These are phyloP conservation scores for Venustaconcha ellipsiformis DNA, from an alignment of 1,140 invertebrate species.

Conservation along the genomic window DNA sequence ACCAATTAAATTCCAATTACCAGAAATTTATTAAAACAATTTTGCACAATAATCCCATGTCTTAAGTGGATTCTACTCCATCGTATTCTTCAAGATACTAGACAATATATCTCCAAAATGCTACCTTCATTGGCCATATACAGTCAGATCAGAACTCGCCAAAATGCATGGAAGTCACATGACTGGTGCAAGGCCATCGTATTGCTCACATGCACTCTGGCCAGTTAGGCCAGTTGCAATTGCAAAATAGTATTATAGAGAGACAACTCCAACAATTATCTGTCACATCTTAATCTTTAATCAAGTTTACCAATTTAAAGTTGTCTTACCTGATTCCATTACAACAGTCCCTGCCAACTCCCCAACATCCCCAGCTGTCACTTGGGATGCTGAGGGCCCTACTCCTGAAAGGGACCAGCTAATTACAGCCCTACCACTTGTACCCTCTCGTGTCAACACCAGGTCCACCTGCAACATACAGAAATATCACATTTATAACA, in stretches of 20 bases:
- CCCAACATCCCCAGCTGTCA: constrained; percentile 47
- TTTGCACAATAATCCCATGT: too few relatives aligned
- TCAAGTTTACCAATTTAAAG: too few relatives aligned
- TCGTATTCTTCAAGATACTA: too few relatives aligned
- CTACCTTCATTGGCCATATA: too few relatives aligned
- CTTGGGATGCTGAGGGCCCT: constrained; percentile 39
- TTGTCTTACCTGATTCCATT: constrained; percentile 50
- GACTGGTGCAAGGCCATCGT: not conserved
- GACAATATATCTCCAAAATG: too few relatives aligned
- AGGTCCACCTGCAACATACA: constrained; percentile 41
- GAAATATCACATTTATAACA: not conserved
- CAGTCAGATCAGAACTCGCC: too few relatives aligned
- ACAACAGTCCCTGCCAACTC: constrained; percentile 43
- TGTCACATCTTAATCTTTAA: not conserved
- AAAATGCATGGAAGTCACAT: not conserved
- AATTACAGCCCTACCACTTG: constrained; percentile 59
- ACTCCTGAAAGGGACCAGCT: constrained; percentile 49
- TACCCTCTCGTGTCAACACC: constrained; percentile 55
- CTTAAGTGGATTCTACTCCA: too few relatives aligned
- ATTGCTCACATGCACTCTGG: not conserved
- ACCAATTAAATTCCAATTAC: too few relatives aligned
- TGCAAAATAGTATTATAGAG: not conserved
- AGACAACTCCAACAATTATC: constrained; percentile 4
- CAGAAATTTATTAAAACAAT: too few relatives aligned
- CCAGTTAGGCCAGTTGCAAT: not conserved